phyloP scores from a whole-genome alignment of 2,113 vertebrate species.

The Fulica atra region DNA sequence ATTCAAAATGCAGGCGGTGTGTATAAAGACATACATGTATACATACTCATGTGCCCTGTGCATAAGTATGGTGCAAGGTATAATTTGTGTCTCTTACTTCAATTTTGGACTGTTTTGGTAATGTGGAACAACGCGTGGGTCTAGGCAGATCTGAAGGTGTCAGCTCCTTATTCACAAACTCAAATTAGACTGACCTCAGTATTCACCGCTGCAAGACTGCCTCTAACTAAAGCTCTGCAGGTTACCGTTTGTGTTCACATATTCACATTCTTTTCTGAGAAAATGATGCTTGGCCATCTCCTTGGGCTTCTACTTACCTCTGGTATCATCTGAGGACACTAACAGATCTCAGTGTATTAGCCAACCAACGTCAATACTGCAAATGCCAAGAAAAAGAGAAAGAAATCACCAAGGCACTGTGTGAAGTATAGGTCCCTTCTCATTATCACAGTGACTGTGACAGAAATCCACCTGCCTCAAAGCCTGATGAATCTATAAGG shows the following conservation, averaged over 20 bases:
- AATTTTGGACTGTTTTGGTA: neutral
- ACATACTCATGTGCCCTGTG: fast-evolving
- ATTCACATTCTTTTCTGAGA: neutral
- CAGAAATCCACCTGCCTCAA: neutral
- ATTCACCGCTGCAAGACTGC: neutral
- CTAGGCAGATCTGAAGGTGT: neutral
- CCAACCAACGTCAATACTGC: neutral
- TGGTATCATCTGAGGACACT: neutral
- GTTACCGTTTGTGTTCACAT: neutral
- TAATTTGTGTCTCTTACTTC: neutral
- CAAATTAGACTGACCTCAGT: neutral
- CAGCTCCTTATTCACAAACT: fast-evolving
- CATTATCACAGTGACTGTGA: neutral
- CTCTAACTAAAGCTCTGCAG: neutral
- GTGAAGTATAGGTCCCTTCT: neutral
- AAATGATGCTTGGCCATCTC: neutral
- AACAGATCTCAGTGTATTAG: no score
- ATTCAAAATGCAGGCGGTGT: neutral
- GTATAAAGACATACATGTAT: neutral
- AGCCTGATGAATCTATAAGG: neutral
- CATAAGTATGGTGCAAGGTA: neutral
- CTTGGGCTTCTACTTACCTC: neutral
- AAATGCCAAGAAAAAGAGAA: neutral
- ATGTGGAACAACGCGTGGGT: fast-evolving
- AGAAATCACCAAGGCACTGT: neutral